Evolutionary conservation across 2,888 invertebrate genomes (phyloP).

Genomic region (Hybos culiciformis): DNA sequence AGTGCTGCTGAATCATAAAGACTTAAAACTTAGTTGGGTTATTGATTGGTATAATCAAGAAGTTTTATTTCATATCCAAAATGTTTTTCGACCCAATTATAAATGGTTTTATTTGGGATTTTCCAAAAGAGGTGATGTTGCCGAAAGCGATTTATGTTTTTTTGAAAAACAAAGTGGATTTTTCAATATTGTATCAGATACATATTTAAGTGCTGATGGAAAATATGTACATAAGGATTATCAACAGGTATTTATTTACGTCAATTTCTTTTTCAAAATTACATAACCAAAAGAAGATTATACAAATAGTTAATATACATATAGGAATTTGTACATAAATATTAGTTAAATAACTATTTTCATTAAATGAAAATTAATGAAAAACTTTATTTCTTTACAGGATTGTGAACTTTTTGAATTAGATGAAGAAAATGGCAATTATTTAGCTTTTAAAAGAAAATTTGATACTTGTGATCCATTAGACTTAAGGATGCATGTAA

Average conservation of each 20-base stretch:
- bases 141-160: constrained; percentile 68
- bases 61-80: constrained; percentile 35
- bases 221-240: constrained; percentile 48
- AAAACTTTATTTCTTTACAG: no score
- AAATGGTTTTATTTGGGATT: constrained; percentile 79
- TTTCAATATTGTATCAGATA: constrained; percentile 47
- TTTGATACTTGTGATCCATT: constrained; percentile 74
- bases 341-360: no score
- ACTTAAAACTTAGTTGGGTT: constrained; percentile 36
- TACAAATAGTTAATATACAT: no score
- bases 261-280: no score
- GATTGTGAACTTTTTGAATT: constrained; percentile 48
- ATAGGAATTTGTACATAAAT: no score
- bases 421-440: constrained; percentile 49
- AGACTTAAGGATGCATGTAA: constrained; percentile 38
- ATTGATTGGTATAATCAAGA: constrained; percentile 37
- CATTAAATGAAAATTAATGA: no score
- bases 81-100: constrained; percentile 33
- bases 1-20: constrained; percentile 30
- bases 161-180: constrained; percentile 48
- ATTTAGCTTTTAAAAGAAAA: constrained; percentile 59
- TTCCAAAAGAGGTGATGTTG: constrained; percentile 61
- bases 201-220: constrained; percentile 53
- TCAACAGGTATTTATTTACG: no score
- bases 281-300: no score